phyloP scores from a whole-genome alignment of 2,797 vertebrate species.

The Phataginus tetradactyla region DNA sequence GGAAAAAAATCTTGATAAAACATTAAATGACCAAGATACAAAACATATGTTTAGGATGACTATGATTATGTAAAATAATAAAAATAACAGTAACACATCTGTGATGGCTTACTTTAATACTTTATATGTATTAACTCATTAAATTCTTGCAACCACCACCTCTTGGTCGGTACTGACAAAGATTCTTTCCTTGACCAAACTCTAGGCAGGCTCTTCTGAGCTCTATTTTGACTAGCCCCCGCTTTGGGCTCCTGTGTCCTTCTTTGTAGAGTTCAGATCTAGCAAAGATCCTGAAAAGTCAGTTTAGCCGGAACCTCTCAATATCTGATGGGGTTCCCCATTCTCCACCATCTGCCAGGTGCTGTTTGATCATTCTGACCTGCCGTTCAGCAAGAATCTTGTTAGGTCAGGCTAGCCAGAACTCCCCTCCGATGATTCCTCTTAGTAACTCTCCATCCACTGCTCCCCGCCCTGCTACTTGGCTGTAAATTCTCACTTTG shows the following conservation, averaged over 20 bases:
- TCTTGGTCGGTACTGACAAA: not conserved
- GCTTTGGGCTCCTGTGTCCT: not conserved
- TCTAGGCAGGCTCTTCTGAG: not conserved
- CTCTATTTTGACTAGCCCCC: not conserved
- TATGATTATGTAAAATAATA: not conserved
- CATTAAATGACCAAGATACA: not conserved
- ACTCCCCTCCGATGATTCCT: not conserved
- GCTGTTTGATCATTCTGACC: not conserved
- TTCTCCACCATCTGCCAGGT: not conserved
- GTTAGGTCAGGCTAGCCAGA: not conserved
- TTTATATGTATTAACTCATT: not conserved
- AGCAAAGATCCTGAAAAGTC: not conserved
- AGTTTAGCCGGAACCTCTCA: not conserved
- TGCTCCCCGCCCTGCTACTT: not conserved
- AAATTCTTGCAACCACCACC: not conserved
- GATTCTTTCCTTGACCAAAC: not conserved
- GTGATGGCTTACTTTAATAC: not conserved
- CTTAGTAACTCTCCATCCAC: not conserved
- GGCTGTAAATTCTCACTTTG: not conserved
- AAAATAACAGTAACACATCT: not conserved
- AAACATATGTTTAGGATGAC: not conserved
- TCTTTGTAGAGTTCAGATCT: not conserved
- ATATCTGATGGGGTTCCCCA: not conserved
- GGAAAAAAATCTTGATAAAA: not conserved
- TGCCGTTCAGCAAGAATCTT: not conserved